These are phyloP conservation scores for Drosophila leontia DNA, from an alignment of 1,140 invertebrate genomes.

Conservation along the genomic window DNA sequence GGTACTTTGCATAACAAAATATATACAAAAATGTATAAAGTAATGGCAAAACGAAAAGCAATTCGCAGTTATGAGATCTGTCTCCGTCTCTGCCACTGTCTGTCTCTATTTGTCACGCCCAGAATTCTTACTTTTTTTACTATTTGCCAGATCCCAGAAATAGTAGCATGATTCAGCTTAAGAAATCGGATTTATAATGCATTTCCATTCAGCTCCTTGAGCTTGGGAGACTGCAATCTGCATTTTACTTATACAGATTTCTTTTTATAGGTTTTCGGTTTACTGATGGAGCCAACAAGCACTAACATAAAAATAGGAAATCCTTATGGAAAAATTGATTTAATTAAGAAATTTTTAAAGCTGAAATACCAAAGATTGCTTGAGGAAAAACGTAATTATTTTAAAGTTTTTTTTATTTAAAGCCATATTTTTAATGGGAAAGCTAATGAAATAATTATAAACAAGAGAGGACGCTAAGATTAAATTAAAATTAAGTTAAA, in stretches of 20 bases:
- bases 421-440: no score
- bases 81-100: constrained; percentile 38
- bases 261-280: constrained; percentile 1
- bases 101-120: constrained; percentile 33
- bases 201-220: constrained; percentile 34
- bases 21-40: constrained; percentile 11
- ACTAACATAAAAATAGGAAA: not conserved
- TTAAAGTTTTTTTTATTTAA: not conserved
- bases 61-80: constrained; percentile 42
- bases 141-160: constrained; percentile 25
- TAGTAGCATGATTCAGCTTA: constrained; percentile 26
- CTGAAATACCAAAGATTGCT: not conserved
- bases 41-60: constrained; percentile 28
- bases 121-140: constrained; percentile 2
- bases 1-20: constrained; percentile 46
- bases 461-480: no score
- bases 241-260: constrained; percentile 24
- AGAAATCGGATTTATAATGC: constrained; percentile 27
- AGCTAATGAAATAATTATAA: no score
- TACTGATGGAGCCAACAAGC: constrained; percentile 2
- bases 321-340: not conserved
- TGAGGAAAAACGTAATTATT: no score
- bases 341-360: not conserved
- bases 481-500: no score
- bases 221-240: constrained; percentile 20